Evolutionary conservation across 2,888 invertebrate genomes (phyloP).

Genomic region (Eudasyphora cyanicolor): DNA sequence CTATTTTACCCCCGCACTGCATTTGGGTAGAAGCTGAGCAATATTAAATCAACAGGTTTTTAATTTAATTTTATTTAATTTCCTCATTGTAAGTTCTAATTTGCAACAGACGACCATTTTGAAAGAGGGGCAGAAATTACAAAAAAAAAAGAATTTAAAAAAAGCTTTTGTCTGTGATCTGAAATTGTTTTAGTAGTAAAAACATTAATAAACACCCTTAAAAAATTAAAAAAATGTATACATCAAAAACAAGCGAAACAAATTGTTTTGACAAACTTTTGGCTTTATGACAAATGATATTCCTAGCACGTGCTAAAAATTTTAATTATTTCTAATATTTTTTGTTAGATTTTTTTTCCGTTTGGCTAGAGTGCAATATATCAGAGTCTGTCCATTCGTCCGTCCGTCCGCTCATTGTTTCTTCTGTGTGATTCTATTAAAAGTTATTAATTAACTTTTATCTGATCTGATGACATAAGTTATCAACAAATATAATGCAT

Average conservation of each 20-base stretch:
- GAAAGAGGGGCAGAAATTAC: background rate
- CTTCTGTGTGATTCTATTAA: background rate
- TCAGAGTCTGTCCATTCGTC: background rate
- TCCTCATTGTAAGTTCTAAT: conserved; percentile 23
- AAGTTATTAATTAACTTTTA: background rate
- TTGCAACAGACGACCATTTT: background rate
- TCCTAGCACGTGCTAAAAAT: conserved; percentile 24
- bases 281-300: conserved; percentile 31
- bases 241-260: background rate
- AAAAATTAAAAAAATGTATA: too few species aligned
- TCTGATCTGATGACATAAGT: background rate
- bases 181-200: background rate
- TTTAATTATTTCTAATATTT: conserved; percentile 19
- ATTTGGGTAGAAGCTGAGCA: background rate
- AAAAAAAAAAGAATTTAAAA: background rate
- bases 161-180: background rate
- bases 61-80: conserved; percentile 27
- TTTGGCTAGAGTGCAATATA: background rate
- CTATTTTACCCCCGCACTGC: background rate
- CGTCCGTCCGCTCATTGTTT: background rate
- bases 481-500: background rate
- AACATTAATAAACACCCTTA: background rate
- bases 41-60: conserved; percentile 33
- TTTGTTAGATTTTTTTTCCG: background rate
- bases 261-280: background rate